A percentile compares a stretch with the other conserved stretches of the same genome.
These are phyloP conservation scores for Bradynema listronoti DNA, from an alignment of 1,140 invertebrate species.

Conservation along the genomic window DNA sequence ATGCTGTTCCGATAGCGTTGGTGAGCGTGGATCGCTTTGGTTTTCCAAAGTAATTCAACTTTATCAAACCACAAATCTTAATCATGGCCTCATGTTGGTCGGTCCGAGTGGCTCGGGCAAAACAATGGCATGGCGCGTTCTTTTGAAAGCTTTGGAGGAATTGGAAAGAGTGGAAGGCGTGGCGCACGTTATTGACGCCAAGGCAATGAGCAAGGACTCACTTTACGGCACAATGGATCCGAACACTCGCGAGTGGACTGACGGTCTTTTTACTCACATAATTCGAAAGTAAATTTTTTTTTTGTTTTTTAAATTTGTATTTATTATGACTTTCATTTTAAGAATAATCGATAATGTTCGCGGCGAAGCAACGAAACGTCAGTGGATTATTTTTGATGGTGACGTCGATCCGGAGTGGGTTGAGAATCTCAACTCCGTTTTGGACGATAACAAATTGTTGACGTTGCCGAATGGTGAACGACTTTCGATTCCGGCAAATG, in stretches of 20 bases:
- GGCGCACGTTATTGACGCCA: slow-evolving; percentile 96
- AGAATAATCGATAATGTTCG: slow-evolving; percentile 98
- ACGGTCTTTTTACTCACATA: slow-evolving; percentile 89
- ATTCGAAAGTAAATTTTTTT: slow-evolving; percentile 64
- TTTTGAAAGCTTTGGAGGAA: slow-evolving; percentile 87
- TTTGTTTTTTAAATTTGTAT: no score
- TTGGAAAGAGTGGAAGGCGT: slow-evolving; percentile 91
- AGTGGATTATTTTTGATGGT: slow-evolving; percentile 88
- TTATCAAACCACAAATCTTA: slow-evolving; percentile 96
- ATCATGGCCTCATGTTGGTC: slow-evolving; percentile 99
- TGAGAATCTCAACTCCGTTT: slow-evolving; percentile 88
- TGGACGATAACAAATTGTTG: slow-evolving; percentile 95
- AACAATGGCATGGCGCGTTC: slow-evolving; percentile 87
- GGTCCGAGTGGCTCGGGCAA: slow-evolving; percentile 98
- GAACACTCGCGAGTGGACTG: slow-evolving; percentile 93
- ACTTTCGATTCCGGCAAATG: slow-evolving; percentile 92
- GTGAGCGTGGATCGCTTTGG: slow-evolving; percentile 70
- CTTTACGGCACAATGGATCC: slow-evolving; percentile 95
- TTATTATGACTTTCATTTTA: no score
- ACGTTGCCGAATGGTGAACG: slow-evolving; percentile 97
- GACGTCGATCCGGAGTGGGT: slow-evolving; percentile 87
- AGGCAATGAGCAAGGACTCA: slow-evolving; percentile 95
- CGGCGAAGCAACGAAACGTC: slow-evolving; percentile 94
- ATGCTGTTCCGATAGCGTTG: slow-evolving; percentile 73
- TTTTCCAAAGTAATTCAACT: slow-evolving; percentile 80